Conservation (phyloP, 1,140 invertebrate species). For the Neodiprion fabricii region DNA sequence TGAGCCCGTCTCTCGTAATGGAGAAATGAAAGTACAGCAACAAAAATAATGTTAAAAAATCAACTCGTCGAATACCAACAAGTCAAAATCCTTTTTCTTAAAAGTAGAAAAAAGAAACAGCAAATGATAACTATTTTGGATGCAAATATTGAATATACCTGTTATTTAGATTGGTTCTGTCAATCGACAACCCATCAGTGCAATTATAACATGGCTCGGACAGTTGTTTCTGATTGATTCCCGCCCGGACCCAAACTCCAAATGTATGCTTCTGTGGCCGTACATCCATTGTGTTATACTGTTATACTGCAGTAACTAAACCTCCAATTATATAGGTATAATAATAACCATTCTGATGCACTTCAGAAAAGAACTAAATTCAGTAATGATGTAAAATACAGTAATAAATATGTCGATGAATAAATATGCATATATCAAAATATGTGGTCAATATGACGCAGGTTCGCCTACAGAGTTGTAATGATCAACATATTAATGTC, state of each 20-base stretch:
- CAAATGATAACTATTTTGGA: background rate
- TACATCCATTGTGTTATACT: slow-evolving; percentile 27
- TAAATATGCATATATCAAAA: slow-evolving; percentile 55
- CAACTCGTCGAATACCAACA: background rate
- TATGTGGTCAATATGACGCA: slow-evolving; percentile 55
- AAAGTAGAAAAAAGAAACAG: background rate
- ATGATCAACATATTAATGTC: slow-evolving; percentile 41
- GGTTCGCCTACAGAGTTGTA: slow-evolving; percentile 34
- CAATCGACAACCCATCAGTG: background rate
- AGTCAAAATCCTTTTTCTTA: background rate
- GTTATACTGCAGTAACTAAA: slow-evolving; percentile 38
- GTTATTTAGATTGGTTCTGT: background rate
- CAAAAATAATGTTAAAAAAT: background rate
- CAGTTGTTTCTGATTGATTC: background rate
- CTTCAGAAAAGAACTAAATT: slow-evolving; percentile 33
- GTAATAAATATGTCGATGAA: slow-evolving; percentile 58
- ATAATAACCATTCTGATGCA: slow-evolving; percentile 32
- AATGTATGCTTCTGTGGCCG: slow-evolving; percentile 26
- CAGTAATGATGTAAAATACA: slow-evolving; percentile 47
- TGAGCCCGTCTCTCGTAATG: background rate
- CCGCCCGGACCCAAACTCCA: background rate
- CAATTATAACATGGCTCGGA: slow-evolving; percentile 2
- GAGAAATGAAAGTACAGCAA: background rate
- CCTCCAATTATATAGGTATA: slow-evolving; percentile 17
- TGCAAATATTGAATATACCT: background rate